These are phyloP conservation scores for Pygmarrhopalites habei DNA, from an alignment of 1,140 invertebrate species.

Conservation along the genomic window DNA sequence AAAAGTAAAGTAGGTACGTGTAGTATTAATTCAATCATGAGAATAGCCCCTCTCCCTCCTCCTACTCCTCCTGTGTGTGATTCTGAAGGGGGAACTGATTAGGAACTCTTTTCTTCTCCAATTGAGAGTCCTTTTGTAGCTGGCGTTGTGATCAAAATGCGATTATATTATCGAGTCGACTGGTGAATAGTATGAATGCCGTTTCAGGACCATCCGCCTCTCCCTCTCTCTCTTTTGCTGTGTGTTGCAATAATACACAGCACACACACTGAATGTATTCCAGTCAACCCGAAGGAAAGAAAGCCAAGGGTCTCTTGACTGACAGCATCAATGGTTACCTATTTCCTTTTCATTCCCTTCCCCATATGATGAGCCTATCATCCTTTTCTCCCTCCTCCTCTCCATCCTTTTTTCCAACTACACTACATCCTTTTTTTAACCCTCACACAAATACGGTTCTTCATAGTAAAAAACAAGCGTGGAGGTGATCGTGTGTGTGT, in stretches of 20 bases:
- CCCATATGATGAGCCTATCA: background rate
- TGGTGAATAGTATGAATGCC: conserved; percentile 9
- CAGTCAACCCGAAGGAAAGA: conserved; percentile 1
- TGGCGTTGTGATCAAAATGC: conserved; percentile 24
- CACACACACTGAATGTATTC: too few species aligned
- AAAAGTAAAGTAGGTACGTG: too few species aligned
- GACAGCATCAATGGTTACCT: conserved; percentile 25
- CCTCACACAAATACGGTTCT: too few species aligned
- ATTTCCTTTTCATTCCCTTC: conserved; percentile 16
- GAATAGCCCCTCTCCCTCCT: conserved; percentile 26
- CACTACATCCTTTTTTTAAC: too few species aligned
- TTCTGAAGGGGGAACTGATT: conserved; percentile 26
- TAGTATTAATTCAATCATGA: conserved; percentile 24
- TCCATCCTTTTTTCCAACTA: background rate
- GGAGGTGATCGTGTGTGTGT: too few species aligned
- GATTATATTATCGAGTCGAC: conserved; percentile 28
- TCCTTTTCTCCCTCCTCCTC: conserved; percentile 5
- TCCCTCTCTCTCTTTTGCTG: too few species aligned
- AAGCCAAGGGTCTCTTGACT: conserved; percentile 19
- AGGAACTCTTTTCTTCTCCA: conserved; percentile 30
- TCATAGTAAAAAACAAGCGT: too few species aligned
- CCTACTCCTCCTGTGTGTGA: too few species aligned
- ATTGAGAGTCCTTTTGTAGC: conserved; percentile 28
- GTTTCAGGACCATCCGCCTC: too few species aligned
- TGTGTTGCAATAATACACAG: too few species aligned